Evolutionary conservation across 1,140 invertebrate species (phyloP).

Genomic region (Macrotrachela quadricornifera): DNA sequence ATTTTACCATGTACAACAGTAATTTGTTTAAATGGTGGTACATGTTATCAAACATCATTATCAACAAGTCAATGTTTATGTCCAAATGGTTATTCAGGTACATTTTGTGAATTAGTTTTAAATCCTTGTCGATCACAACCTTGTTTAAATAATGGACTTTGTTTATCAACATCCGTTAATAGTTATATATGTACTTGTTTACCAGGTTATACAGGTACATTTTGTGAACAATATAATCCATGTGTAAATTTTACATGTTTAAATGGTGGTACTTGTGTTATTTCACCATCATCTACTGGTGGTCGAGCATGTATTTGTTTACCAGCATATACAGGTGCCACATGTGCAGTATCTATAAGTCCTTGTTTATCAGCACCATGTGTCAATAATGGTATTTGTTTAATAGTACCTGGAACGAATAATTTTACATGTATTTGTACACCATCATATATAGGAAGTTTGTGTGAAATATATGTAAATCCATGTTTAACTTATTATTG

Average conservation of each 20-base stretch:
- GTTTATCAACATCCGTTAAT: not conserved
- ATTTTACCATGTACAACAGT: conserved; percentile 9
- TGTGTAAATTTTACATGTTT: conserved; percentile 1
- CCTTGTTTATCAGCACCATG: conserved; percentile 76
- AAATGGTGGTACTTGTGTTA: not conserved
- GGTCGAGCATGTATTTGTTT: conserved; percentile 43
- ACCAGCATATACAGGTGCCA: conserved; percentile 49
- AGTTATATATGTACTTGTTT: not conserved
- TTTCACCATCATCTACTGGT: not conserved
- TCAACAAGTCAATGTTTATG: not conserved
- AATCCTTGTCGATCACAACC: not conserved
- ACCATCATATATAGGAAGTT: not conserved
- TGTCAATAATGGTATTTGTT: conserved; percentile 51
- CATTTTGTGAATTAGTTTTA: not conserved
- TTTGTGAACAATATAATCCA: conserved; percentile 1
- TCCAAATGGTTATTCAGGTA: not conserved
- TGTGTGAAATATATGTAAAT: conserved; percentile 55
- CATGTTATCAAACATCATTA: conserved; percentile 10
- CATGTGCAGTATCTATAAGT: conserved; percentile 60
- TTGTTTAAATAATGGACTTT: not conserved
- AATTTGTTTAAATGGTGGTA: conserved; percentile 13
- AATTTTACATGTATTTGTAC: conserved; percentile 4
- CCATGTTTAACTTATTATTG: conserved; percentile 12
- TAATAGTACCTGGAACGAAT: conserved; percentile 27
- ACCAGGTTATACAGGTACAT: conserved; percentile 7